Percentiles rank a stretch among this genome's conserved stretches.
These are phyloP conservation scores for Discoglossus pictus DNA, from an alignment of 2,797 vertebrate genomes.

Conservation along the genomic window DNA sequence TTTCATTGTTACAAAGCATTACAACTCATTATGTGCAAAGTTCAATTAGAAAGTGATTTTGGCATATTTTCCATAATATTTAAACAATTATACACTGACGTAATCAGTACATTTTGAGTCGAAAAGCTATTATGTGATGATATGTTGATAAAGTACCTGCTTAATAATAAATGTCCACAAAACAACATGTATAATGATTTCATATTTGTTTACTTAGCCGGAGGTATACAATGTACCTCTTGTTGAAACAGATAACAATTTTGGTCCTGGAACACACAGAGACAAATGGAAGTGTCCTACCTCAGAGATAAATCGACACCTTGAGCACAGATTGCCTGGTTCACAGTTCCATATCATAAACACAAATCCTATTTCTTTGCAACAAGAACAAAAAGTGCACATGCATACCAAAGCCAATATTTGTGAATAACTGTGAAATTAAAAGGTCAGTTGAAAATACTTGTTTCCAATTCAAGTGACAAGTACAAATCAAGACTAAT, in stretches of 20 bases:
- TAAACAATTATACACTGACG: too few relatives aligned
- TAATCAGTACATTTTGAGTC: too few relatives aligned
- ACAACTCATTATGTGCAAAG: too few relatives aligned
- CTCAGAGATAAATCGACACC: background rate
- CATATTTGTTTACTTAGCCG: too few relatives aligned
- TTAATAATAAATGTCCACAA: too few relatives aligned
- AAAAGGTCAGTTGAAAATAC: slow-evolving; percentile 7
- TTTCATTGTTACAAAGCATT: too few relatives aligned
- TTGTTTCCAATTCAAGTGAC: slow-evolving; percentile 18
- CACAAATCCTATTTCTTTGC: background rate
- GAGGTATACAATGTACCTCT: background rate
- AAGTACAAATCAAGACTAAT: slow-evolving; percentile 19
- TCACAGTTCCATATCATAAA: slow-evolving; percentile 3
- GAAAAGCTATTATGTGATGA: too few relatives aligned
- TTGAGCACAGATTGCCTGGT: background rate
- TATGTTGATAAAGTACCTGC: too few relatives aligned
- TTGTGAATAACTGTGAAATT: slow-evolving; percentile 35
- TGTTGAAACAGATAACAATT: background rate
- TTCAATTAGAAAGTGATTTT: too few relatives aligned
- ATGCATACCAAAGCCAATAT: slow-evolving; percentile 25
- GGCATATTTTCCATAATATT: too few relatives aligned
- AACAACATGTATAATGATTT: too few relatives aligned
- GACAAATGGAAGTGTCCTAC: background rate
- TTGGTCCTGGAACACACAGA: too few relatives aligned
- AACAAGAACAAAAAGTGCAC: slow-evolving; percentile 1